Evolutionary conservation across 2,888 invertebrate species (phyloP), one percentile per base, ranked within the genome.

Genomic region (Diarsia mendica): DNA sequence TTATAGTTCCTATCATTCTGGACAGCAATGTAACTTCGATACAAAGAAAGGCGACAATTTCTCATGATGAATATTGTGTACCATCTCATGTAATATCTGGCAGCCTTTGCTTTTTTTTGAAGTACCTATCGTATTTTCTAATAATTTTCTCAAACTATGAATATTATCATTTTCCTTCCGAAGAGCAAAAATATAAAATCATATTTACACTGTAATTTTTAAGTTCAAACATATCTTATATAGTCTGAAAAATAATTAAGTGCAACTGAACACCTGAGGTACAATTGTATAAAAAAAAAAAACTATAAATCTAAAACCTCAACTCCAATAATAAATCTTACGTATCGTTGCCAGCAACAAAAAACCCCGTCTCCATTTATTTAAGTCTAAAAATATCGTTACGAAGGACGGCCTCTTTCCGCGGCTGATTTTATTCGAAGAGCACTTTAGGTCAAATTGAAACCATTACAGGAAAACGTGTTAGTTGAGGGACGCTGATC

Each of bases 391-490:
- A 85, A 87, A 87, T 87, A 84, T 87, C 88, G 85, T 87, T 86
- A 87, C 78, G 83, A 76, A 73, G 82, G 84, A 73, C 77, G 75
- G 67, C 82, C 87, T 83, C 85, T 82, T 83, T 77, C 73, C 74
- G 75, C 72, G 81, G 85, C 85, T 89, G 87, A 90, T 90, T 90
- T 88, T 87, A 87, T 90, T 86, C 83, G 87, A 80, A 87, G 87
- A 91, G 85, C 90, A 92, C 92, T 94, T 91, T 89, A 86, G 88
- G 87, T 90, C 90, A 91, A 93, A 93, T 93, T 92, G 93, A 91
- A 91, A 89, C 90, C 93, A 92, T 93, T 92, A 91, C 84, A 87
- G 85, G 84, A 82, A 89, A 91, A 92, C 92, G 91, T 92, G 92
- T 91, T 92, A 90, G 90, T 89, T 87, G 89, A 88, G 88, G 85